These are phyloP conservation scores for Psix sp. DNA, from an alignment of 1,140 invertebrate species.

Conservation along the genomic window DNA sequence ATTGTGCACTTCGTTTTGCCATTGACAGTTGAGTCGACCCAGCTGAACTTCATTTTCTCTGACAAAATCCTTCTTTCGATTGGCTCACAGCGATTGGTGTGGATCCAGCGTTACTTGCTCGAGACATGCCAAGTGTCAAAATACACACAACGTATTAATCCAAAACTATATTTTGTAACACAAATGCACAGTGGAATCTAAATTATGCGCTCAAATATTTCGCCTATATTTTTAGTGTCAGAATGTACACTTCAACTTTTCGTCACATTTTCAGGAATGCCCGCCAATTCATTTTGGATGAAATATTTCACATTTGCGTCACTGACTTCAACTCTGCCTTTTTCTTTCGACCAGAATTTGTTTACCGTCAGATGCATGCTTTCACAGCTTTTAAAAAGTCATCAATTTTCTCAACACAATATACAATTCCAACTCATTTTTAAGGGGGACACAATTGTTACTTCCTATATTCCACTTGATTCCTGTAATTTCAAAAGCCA, in stretches of 20 bases:
- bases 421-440: too few relatives aligned
- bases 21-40: conserved; percentile 4
- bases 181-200: conserved; percentile 32
- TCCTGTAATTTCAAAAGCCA: too few relatives aligned
- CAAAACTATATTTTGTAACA: conserved; percentile 19
- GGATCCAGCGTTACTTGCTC: neutral
- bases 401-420: too few relatives aligned
- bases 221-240: conserved; percentile 43
- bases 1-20: conserved; percentile 4
- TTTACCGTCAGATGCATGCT: too few relatives aligned
- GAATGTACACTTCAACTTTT: conserved; percentile 42
- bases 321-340: neutral
- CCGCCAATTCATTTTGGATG: conserved; percentile 27
- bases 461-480: too few relatives aligned
- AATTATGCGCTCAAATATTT: conserved; percentile 31
- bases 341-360: neutral
- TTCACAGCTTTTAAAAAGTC: too few relatives aligned
- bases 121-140: conserved; percentile 15
- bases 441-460: too few relatives aligned
- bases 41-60: too few relatives aligned
- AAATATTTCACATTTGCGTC: conserved; percentile 16
- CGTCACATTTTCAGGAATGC: conserved; percentile 41
- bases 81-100: too few relatives aligned
- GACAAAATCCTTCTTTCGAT: too few relatives aligned
- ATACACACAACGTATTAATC: conserved; percentile 27